Percentiles rank a stretch among this genome's conserved stretches.
Evolutionary conservation across 2,888 invertebrate genomes (phyloP).

Genomic region (Celastrina argiolus): DNA sequence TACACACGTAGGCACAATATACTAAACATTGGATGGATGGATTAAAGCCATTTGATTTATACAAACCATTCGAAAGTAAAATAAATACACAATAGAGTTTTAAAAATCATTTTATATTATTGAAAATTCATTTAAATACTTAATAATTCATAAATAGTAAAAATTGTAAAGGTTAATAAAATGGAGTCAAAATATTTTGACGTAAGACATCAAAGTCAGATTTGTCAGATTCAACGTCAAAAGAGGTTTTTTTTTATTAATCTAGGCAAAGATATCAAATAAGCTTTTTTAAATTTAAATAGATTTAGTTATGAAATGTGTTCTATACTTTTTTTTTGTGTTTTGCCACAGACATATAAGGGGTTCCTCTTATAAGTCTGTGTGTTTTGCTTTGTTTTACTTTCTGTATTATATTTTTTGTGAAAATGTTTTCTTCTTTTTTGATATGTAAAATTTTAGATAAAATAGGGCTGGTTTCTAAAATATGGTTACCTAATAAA

Average conservation of each 20-base stretch:
- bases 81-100: not conserved
- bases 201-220: not conserved
- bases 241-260: not conserved
- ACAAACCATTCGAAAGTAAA: not conserved
- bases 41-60: not conserved
- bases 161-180: not conserved
- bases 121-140: not conserved
- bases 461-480: too few relatives aligned
- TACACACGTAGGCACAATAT: not conserved
- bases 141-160: not conserved
- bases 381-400: too few relatives aligned
- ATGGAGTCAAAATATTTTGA: not conserved
- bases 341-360: too few relatives aligned
- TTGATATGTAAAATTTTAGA: too few relatives aligned
- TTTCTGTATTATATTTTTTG: too few relatives aligned
- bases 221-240: not conserved
- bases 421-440: too few relatives aligned
- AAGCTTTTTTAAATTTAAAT: too few relatives aligned
- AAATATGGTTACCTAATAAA: too few relatives aligned
- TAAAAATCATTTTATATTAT: not conserved
- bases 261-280: too few relatives aligned
- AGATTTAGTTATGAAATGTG: too few relatives aligned
- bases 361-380: too few relatives aligned
- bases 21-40: not conserved
- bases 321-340: too few relatives aligned